phyloP scores from a whole-genome alignment of 2,888 invertebrate species.

The Dryocosmus kuriphilus region DNA sequence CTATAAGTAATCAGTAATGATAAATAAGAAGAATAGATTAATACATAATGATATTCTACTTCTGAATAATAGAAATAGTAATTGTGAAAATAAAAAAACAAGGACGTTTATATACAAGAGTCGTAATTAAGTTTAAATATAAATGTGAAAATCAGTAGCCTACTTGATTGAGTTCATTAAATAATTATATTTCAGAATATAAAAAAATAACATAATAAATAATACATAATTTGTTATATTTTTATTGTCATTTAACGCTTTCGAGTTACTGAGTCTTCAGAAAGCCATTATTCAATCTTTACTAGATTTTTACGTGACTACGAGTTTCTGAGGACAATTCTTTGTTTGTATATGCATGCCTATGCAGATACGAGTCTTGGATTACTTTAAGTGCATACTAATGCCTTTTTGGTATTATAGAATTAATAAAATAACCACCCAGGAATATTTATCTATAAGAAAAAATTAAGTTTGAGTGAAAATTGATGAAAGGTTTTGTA shows the following conservation, averaged over 20 bases:
- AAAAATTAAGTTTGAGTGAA: not conserved
- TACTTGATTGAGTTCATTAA: no score
- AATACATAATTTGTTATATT: no score
- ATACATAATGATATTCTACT: no score
- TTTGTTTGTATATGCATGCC: conserved; percentile 24
- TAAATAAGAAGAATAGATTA: not conserved
- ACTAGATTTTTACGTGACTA: conserved; percentile 1
- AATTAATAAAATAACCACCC: not conserved
- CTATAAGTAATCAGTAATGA: not conserved
- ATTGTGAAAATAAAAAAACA: no score
- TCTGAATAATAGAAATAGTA: no score
- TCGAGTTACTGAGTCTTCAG: no score
- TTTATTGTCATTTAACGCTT: not conserved
- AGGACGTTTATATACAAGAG: no score
- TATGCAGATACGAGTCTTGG: conserved; percentile 18
- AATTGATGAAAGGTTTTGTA: not conserved
- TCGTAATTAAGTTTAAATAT: no score
- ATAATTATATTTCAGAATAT: no score
- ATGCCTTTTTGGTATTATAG: conserved; percentile 7
- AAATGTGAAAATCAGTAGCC: no score
- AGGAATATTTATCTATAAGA: not conserved
- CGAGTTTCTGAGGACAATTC: conserved; percentile 20
- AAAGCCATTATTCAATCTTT: conserved; percentile 3
- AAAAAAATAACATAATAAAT: no score
- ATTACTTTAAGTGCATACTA: conserved; percentile 29